Evolutionary conservation across 2,797 vertebrate genomes (phyloP), one percentile per base, ranked within the genome.

Genomic region (Urosaurus nigricauda): DNA sequence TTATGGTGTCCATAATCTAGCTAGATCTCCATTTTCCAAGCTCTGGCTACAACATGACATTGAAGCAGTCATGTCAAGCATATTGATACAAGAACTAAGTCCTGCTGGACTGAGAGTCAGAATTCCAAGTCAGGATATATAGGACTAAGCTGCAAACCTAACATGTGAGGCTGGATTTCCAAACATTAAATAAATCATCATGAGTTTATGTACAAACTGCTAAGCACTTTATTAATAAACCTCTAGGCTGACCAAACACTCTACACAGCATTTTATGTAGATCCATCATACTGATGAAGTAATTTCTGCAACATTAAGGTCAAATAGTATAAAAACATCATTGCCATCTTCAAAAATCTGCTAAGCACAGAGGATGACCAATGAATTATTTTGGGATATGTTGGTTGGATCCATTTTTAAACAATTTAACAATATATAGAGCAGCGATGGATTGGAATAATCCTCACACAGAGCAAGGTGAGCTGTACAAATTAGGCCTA

Each of bases 401-500:
- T n/a, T n/a, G n/a, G n/a, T n/a, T n/a, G n/a, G n/a, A n/a, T n/a
- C n/a, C n/a, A n/a, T n/a, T n/a, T n/a, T n/a, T n/a, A n/a, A n/a
- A n/a, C n/a, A n/a, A n/a, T n/a, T n/a, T n/a, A n/a, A n/a, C n/a
- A n/a, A n/a, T n/a, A n/a, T n/a, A n/a, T n/a, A n/a, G n/a, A n/a
- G n/a, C 14, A 65, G 26, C 24, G 26, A 26, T 21, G 63, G 26
- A n/a, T n/a, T n/a, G n/a, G n/a, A n/a, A n/a, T n/a, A n/a, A 29
- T 6, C 26, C 6, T 29, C 13, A 51, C 83, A 91, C 79, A 93
- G 8, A 90, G 81, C 32, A 65, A 79, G 89, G 86, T 93, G 94
- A 94, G 89, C 8, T 85, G 91, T 93, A 92, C 8, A 94, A 13
- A 94, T 70, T 89, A 87, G 94, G 94, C 93, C 83, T 8, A 88